Conservation (phyloP, 2,797 vertebrate species). For the Thamnophis elegans region DNA sequence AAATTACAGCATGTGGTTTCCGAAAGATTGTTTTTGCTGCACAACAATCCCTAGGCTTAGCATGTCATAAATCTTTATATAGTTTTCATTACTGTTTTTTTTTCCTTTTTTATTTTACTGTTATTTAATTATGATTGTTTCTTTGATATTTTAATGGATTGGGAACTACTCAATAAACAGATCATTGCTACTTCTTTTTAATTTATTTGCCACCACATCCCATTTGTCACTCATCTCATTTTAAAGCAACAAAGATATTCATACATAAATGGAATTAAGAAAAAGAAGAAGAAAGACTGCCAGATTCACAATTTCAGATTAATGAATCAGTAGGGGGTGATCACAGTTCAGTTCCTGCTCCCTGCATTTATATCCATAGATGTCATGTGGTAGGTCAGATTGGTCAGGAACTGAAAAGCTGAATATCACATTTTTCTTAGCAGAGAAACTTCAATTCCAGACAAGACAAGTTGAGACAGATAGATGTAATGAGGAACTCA, state of each 20-base stretch:
- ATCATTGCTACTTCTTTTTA: background rate
- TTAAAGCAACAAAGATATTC: background rate
- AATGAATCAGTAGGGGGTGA: background rate
- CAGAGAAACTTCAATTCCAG: background rate
- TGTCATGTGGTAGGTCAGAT: background rate
- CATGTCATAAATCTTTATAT: background rate
- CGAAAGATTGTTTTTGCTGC: background rate
- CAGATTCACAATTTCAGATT: background rate
- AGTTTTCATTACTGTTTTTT: background rate
- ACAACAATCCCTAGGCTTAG: background rate
- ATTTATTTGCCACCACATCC: background rate
- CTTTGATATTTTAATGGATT: background rate
- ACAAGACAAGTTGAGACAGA: background rate
- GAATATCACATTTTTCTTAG: background rate
- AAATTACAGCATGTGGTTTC: background rate
- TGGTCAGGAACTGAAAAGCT: background rate
- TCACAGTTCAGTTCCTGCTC: background rate
- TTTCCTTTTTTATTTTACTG: background rate
- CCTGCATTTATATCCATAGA: background rate
- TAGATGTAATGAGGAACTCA: background rate
- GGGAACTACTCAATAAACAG: background rate
- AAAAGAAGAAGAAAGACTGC: background rate
- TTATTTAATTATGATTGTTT: background rate
- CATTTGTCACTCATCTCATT: background rate
- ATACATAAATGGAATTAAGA: background rate